Evolutionary conservation across 1,140 invertebrate genomes (phyloP).

Genomic region (Vollenhovia emeryi): DNA sequence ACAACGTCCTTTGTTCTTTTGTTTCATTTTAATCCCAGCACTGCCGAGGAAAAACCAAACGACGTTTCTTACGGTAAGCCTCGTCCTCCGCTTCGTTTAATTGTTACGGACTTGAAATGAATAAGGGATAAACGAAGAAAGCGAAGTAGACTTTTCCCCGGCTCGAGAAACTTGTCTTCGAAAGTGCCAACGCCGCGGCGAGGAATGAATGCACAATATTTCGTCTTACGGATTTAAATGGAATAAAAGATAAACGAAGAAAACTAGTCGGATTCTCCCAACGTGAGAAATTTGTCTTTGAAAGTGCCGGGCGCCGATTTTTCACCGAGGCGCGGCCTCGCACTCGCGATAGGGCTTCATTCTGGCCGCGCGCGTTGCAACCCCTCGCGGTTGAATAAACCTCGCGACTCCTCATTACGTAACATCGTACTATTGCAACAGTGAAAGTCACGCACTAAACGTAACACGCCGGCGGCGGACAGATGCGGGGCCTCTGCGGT

Average conservation of each 20-base stretch:
- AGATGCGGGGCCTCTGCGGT: neutral
- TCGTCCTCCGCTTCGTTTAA: neutral
- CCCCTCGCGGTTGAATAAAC: slow-evolving; percentile 37
- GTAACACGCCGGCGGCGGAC: slow-evolving; percentile 8
- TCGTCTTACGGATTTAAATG: neutral
- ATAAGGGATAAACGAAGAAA: too few species aligned
- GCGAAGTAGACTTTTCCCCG: too few species aligned
- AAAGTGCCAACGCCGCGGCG: too few species aligned
- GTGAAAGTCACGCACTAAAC: slow-evolving; percentile 40
- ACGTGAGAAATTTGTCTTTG: neutral
- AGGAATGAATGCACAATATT: too few species aligned
- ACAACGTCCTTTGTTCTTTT: too few species aligned
- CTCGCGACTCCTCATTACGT: slow-evolving; percentile 11
- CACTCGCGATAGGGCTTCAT: neutral
- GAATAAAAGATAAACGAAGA: neutral
- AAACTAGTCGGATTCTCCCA: neutral
- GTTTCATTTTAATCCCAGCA: neutral
- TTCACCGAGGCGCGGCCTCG: neutral
- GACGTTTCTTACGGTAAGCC: neutral
- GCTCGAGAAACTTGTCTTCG: too few species aligned
- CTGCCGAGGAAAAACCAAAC: neutral
- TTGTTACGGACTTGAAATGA: neutral
- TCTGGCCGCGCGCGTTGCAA: neutral
- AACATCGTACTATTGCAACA: slow-evolving; percentile 23
- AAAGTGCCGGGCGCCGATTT: too few species aligned